Base-by-base conservation (phyloP, 2,888 invertebrate genomes). In the Scaptomyza reducta region DNA sequence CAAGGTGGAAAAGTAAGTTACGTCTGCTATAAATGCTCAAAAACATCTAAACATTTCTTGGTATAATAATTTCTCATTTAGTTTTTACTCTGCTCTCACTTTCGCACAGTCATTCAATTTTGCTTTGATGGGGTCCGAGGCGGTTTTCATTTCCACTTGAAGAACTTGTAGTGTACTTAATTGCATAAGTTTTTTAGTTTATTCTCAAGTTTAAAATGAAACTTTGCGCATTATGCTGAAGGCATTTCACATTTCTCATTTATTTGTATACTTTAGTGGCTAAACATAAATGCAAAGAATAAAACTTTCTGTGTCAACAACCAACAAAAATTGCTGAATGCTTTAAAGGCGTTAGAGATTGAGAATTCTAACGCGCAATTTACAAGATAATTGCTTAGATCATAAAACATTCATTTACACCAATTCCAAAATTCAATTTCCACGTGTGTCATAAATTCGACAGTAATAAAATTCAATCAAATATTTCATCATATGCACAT, bases 401-500 rank as follows among this genome's bases (percentile, higher is more conserved):
- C 22, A 51, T 46, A 40, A 31, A 56, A 11, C 10, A 31, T 40
- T 6, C 18, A 31, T 40, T 33, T 9, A 14, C 40, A 40, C 22
- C 35, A 55, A 22, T 44, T 35, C 6, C 55, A 74, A 60, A 77
- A 77, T 73, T 60, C 74, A 77, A 77, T 74, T 77, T 74, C 45
- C 67, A 77, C 64, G 63, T 77, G 51, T 77, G 68, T 64, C 56
- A 64, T 77, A 77, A 73, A 77, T 77, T 73, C 60, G 67, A 73
- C 63, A 60, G 74, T 68, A 61, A 74, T 74, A 77, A 74, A 73
- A 74, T 77, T 73, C 60, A 77, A 74, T 74, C 77, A 74, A 68
- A 77, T 74, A 77, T 74, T 74, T 74, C 77, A 77, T 63, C 73
- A 60, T 66, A 87, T 22, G 22, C 5, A 22, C 22, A 3, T n/a